Percentiles rank a stretch among this genome's conserved stretches.
Conservation (phyloP, 2,888 invertebrate genomes). For the Ceratothoa steindachneri region DNA sequence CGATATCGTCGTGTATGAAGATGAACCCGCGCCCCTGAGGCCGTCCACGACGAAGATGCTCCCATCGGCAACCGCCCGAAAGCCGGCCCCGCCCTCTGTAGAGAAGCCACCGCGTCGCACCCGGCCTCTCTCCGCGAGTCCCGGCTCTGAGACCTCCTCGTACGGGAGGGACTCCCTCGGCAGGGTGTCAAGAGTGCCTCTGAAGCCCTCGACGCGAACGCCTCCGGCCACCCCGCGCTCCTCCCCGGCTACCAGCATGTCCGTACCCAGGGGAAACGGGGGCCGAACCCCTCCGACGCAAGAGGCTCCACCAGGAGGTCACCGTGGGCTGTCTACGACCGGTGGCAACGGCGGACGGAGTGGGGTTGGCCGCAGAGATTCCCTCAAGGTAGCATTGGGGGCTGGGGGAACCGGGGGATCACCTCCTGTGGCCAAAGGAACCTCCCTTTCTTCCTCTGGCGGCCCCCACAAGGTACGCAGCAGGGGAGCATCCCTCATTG, state of each 20-base stretch:
- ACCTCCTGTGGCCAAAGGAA: slow-evolving; percentile 2
- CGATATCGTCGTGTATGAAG: slow-evolving; percentile 39
- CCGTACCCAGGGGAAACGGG: slow-evolving; percentile 9
- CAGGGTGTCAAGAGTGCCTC: not conserved
- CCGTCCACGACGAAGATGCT: not conserved
- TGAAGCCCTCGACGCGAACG: slow-evolving; percentile 14
- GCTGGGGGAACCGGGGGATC: slow-evolving; percentile 18
- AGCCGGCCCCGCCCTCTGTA: slow-evolving; percentile 8
- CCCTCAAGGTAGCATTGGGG: slow-evolving; percentile 26
- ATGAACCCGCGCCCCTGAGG: not conserved
- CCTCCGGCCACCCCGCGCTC: slow-evolving; percentile 30
- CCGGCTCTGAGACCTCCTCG: not conserved
- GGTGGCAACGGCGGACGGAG: not conserved
- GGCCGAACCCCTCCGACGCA: slow-evolving; percentile 14
- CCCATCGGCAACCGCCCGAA: not conserved
- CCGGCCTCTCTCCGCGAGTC: slow-evolving; percentile 10
- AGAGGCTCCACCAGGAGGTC: slow-evolving; percentile 7
- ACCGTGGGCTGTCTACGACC: not conserved
- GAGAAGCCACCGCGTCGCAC: slow-evolving; percentile 36
- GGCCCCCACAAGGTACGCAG: slow-evolving; percentile 44
- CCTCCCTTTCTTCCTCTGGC: slow-evolving; percentile 1
- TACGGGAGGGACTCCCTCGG: slow-evolving; percentile 32
- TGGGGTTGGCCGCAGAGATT: slow-evolving; percentile 29
- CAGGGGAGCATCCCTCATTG: slow-evolving; percentile 29
- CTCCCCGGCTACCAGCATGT: slow-evolving; percentile 32